Evolutionary conservation across 2,113 vertebrate genomes (phyloP), one percentile per base, ranked within the genome.

Genomic region (Calonectris borealis): DNA sequence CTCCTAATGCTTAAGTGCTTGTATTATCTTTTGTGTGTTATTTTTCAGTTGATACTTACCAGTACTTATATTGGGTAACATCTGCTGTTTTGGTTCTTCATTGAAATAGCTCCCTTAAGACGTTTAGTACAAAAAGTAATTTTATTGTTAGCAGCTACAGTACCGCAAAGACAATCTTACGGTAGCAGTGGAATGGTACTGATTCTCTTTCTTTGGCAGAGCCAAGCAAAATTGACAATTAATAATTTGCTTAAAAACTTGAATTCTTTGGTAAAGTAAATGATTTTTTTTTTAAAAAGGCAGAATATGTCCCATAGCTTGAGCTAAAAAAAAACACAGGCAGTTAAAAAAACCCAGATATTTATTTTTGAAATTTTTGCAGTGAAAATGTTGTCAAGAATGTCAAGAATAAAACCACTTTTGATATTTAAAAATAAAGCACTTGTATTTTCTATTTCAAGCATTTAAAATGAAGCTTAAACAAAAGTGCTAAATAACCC

Each of bases 41-140:
- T 94, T 95, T 98, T 96, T 96, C 70, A 92, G 57, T 69, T 97
- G 86, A 75, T 97, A 86, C 76, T 96, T 95, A 88, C 44, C 68
- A 93, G 61, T 94, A 64, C 90, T 86, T 94, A 46, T 38, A 62
- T 29, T 93, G 93, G 66, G 73, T 88, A 96, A 86, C 90, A 97
- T 94, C 84, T 97, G 82, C 86, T 97, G 97, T 96, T 98, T 97
- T 89, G 62, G 80, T 97, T 94, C 93, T 84, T 95, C 83, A 77
- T 93, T 95, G 79, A 92, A 95, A 96, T 87, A 89, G 95, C 94
- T 96, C 97, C 89, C 93, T 77, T 76, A 96, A 90, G 93, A 95
- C 83, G 93, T 65, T 94, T 55, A 79, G 34, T 93, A 49, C 85
- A 94, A 91, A 93, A 85, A 89, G 65, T 75, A n/a, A 96, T 96